A percentile compares a stretch with the other conserved stretches of the same genome.
phyloP scores from a whole-genome alignment of 2,113 vertebrate species.

The Zeus faber region DNA sequence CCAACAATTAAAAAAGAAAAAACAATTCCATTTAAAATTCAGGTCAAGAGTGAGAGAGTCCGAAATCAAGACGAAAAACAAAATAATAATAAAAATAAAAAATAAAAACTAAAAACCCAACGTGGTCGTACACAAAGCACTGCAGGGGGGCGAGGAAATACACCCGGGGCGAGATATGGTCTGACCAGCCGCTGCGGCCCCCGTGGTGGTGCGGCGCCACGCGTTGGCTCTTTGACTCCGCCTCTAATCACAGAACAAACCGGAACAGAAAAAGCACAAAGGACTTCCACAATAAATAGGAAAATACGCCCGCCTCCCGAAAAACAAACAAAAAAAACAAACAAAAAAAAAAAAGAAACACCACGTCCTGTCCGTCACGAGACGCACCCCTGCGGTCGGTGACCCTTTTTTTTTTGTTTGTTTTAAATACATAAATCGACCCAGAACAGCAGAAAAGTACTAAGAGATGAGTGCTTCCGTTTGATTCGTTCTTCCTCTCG shows the following conservation, averaged over 20 bases:
- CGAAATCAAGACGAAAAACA: too few relatives aligned
- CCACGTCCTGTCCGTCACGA: constrained; percentile 51
- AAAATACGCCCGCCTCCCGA: constrained; percentile 66
- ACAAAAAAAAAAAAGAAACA: too few relatives aligned
- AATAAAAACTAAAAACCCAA: too few relatives aligned
- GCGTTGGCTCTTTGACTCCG: too few relatives aligned
- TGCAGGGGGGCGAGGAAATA: too few relatives aligned
- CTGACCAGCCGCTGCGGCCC: too few relatives aligned
- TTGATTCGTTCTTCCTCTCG: constrained; percentile 6
- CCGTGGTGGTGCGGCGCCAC: too few relatives aligned
- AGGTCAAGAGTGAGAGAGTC: too few relatives aligned
- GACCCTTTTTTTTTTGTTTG: constrained; percentile 66
- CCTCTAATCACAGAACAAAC: constrained; percentile 47
- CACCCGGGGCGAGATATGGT: too few relatives aligned
- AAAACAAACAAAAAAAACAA: too few relatives aligned
- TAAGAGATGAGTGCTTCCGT: constrained; percentile 63
- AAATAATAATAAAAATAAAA: too few relatives aligned
- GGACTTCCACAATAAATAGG: constrained; percentile 78
- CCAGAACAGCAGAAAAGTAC: constrained; percentile 52
- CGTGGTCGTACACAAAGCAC: too few relatives aligned
- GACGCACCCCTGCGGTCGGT: constrained; percentile 62
- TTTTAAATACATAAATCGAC: constrained; percentile 54
- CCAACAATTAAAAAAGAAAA: constrained; percentile 41
- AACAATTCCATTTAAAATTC: constrained; percentile 10
- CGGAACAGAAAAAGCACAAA: constrained; percentile 57